A percentile compares a stretch with the other conserved stretches of the same genome.
Evolutionary conservation across 2,113 vertebrate genomes (phyloP).

Genomic region (Pomatorhinus ruficollis): DNA sequence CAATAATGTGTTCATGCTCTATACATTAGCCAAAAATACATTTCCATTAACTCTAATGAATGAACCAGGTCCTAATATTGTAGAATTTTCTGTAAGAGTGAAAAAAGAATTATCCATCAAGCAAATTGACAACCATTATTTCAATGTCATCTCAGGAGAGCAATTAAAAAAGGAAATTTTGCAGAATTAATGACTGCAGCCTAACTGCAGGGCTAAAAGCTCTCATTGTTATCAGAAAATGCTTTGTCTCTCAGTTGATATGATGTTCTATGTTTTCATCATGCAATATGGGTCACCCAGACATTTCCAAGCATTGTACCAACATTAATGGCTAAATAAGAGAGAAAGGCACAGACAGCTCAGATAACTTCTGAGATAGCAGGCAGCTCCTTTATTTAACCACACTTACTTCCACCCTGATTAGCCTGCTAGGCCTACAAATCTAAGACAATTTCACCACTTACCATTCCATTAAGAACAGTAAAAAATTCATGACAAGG

Average conservation of each 20-base stretch:
- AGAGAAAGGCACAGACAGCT: background rate
- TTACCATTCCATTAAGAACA: slow-evolving; percentile 58
- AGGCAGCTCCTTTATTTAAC: slow-evolving; percentile 36
- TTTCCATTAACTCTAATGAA: background rate
- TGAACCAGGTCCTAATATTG: background rate
- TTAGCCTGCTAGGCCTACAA: slow-evolving; percentile 27
- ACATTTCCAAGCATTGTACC: background rate
- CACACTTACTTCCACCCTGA: slow-evolving; percentile 16
- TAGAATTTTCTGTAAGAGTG: background rate
- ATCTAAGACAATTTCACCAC: slow-evolving; percentile 52
- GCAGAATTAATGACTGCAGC: background rate
- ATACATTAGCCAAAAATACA: background rate
- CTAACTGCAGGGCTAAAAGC: background rate
- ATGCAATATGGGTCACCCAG: background rate
- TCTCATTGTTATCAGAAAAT: background rate
- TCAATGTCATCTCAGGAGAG: background rate
- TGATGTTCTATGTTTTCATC: background rate
- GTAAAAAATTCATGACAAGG: slow-evolving; percentile 62
- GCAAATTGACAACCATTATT: background rate
- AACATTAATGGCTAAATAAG: background rate
- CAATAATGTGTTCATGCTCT: background rate
- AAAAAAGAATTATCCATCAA: background rate
- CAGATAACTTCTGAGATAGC: slow-evolving; percentile 10
- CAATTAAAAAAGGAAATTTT: background rate
- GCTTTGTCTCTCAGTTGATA: background rate